Base-by-base conservation (phyloP, 2,888 invertebrate species). In the Agonum fuliginosum region DNA sequence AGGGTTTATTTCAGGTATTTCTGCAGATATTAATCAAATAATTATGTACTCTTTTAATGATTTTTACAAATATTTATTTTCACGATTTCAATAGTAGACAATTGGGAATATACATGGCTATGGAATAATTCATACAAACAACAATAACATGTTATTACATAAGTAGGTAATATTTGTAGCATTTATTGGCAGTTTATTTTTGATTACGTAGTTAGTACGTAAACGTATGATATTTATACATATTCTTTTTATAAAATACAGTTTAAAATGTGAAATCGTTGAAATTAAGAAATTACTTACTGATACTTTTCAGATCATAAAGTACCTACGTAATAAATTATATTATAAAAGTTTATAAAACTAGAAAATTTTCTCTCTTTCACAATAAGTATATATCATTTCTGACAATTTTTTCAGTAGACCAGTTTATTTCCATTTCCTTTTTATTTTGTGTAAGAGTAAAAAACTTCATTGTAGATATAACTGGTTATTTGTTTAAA, bases 341-440 rank as follows among this genome's bases (percentile, higher is more conserved):
- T 37, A 54, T 46, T 46, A 46, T 54, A 54, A 54, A 54, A 54
- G 17, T 54, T 54, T 54, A 54, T 54, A 54, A 54, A 54, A 54
- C 24, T 54, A 54, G 12, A 54, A 54, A 54, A 54, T 20, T 24
- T 12, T 20, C 22, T 20, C 12, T 12, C 12, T 10, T 3, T 37
- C 37, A n/a, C 12, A 2, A 37, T 37, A 6, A n/a, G n/a, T n/a
- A n/a, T n/a, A 10, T 37, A 37, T 24, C 24, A 1, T 24, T 24
- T 24, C 8, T 20, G 20, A 54, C 54, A 54, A 54, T n/a, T 22
- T 54, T 51, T 24, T 48, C 20, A 48, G 48, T 48, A 54, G 20
- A 54, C 20, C 24, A 48, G 17, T 48, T 12, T 14, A 10, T 48
- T 48, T 48, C 17, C 48, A 19, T 48, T 48, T 17, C 48, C 1